Evolutionary conservation across 2,797 vertebrate genomes (phyloP), one percentile per base, ranked within the genome.

Genomic region (Bryconaethiops microstoma): DNA sequence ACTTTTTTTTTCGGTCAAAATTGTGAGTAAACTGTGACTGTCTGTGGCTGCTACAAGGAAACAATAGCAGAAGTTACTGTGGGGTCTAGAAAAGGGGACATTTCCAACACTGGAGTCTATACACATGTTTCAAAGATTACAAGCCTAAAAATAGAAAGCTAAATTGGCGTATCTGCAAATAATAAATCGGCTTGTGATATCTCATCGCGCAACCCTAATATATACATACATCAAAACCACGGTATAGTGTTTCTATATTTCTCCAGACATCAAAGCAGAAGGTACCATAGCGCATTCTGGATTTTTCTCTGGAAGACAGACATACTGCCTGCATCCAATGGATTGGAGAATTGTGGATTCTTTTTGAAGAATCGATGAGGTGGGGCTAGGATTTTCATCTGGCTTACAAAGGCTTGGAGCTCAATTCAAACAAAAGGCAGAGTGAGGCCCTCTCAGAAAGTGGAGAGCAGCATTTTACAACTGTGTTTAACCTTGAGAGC

Each of bases 401-500:
- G 54, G 74, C 77, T 82, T 82, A 83, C 81, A 83, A 63, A 79
- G 12, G 65, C 62, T 60, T 16, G 39, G 74, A 83, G 81, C 42
- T 77, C 40, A 74, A 80, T 79, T 81, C 70, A 72, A 68, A 85
- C 77, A 80, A 79, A 69, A 80, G 63, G 52, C 77, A 65, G 50
- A 70, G 60, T 63, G 67, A 78, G 79, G 59, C 50, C 59, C 54
- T 80, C 76, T 74, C 60, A 63, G 70, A 69, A 63, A 57, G 50
- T 12, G 25, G 7, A 64, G n/a, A 78, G 57, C 35, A 79, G 25
- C 76, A 76, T 70, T 78, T 87, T 79, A 84, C 78, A 83, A 82
- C 74, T 79, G 82, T 75, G 78, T 88, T 86, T 86, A 88, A 85
- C 83, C 82, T 83, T 74, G 10, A 78, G 79, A 87, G 86, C 80